Percentiles rank a stretch among this genome's conserved stretches.
Conservation (phyloP, 2,113 vertebrate species). For the Dunckerocampus dactyliophorus region DNA sequence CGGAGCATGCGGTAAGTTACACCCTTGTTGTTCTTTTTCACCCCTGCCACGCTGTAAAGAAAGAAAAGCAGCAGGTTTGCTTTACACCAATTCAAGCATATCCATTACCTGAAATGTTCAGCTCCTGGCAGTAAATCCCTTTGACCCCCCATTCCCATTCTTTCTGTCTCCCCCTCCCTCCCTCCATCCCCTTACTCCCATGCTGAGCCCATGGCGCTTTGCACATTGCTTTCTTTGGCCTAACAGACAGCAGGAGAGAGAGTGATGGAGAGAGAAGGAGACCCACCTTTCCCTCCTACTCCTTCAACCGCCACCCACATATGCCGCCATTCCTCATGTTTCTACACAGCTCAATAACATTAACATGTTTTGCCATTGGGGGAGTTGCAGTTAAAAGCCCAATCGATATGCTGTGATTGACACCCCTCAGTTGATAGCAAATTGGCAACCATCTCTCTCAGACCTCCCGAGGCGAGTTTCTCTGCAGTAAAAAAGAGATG, state of each 20-base stretch:
- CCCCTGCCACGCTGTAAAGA: conserved; percentile 43
- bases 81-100: conserved; percentile 69
- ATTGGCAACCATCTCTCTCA: conserved; percentile 47
- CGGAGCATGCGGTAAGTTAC: conserved; percentile 51
- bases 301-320: conserved; percentile 28
- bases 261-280: conserved; percentile 7
- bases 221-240: conserved; percentile 38
- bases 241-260: conserved; percentile 29
- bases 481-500: conserved; percentile 12
- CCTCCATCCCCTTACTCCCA: conserved; percentile 28
- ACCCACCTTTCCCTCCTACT: conserved; percentile 39
- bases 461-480: conserved; percentile 42
- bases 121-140: conserved; percentile 71
- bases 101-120: conserved; percentile 73
- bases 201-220: conserved; percentile 35
- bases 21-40: conserved; percentile 63
- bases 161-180: conserved; percentile 18
- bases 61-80: conserved; percentile 62
- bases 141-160: conserved; percentile 58
- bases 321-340: conserved; percentile 34
- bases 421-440: conserved; percentile 60
- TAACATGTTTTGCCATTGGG: conserved; percentile 61
- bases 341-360: conserved; percentile 62
- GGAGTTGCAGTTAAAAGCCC: conserved; percentile 51
- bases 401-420: conserved; percentile 66